These are phyloP conservation scores for Pegea sp. DNA, from an alignment of 23 tunicate species.

Conservation along the genomic window DNA sequence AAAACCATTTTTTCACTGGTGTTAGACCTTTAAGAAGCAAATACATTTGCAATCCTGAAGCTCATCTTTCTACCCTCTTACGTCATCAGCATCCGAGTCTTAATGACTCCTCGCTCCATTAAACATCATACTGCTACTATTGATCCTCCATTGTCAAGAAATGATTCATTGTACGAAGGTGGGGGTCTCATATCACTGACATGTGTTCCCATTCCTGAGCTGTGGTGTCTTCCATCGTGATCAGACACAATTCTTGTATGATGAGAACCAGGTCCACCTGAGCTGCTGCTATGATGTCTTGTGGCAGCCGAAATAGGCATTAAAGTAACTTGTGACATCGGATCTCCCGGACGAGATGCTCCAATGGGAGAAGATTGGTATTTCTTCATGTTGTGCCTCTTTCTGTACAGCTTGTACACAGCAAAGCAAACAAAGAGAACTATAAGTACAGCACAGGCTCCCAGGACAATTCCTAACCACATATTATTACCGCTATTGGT, in stretches of 20 bases:
- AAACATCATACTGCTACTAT: conserved; percentile 65
- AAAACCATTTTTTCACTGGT: no score
- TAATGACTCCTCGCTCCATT: no score
- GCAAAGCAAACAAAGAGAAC: conserved; percentile 40
- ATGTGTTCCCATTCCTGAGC: conserved; percentile 34
- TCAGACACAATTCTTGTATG: conserved; percentile 18
- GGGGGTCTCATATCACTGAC: conserved; percentile 36
- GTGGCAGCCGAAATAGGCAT: conserved; percentile 41
- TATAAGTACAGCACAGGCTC: conserved; percentile 80
- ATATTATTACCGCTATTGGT: conserved; percentile 30
- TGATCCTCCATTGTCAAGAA: conserved; percentile 67
- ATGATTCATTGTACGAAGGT: conserved; percentile 83
- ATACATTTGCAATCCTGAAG: no score
- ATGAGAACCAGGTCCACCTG: no score
- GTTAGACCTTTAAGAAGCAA: no score
- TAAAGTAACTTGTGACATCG: conserved; percentile 68
- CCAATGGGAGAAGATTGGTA: conserved; percentile 68
- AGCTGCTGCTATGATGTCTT: conserved; percentile 3
- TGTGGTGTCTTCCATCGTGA: conserved; percentile 31
- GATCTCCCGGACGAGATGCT: conserved; percentile 37
- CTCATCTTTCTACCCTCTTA: no score
- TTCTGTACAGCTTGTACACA: conserved; percentile 68
- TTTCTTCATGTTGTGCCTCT: conserved; percentile 61
- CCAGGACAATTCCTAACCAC: conserved; percentile 58
- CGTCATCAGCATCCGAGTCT: no score